Evolutionary conservation across 1,140 invertebrate genomes (phyloP).

Genomic region (Goniozus legneri): DNA sequence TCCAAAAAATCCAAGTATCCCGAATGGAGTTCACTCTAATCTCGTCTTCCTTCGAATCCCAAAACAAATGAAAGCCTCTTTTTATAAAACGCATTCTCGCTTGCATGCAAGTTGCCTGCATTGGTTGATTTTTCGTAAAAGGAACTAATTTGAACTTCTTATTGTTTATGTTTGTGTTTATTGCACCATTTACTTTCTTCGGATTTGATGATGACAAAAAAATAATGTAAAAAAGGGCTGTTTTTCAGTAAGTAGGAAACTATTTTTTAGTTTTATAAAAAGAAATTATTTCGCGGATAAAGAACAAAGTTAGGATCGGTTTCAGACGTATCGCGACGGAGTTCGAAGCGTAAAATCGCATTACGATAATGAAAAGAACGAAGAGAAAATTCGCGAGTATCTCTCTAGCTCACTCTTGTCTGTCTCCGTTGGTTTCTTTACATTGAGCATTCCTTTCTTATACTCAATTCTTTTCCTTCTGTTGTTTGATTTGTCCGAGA

Average conservation of each 20-base stretch:
- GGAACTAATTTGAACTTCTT: conserved; percentile 61
- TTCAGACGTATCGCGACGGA: no score
- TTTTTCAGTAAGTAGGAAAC: conserved; percentile 76
- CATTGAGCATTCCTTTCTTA: no score
- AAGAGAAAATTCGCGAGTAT: no score
- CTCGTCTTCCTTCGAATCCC: background rate
- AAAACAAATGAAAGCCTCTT: conserved; percentile 19
- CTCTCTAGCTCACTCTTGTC: no score
- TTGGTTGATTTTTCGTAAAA: conserved; percentile 50
- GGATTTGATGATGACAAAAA: conserved; percentile 63
- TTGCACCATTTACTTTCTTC: conserved; percentile 73
- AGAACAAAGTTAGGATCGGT: no score
- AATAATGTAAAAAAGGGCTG: conserved; percentile 66
- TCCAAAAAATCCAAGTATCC: no score
- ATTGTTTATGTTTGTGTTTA: conserved; percentile 70
- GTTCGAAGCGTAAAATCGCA: no score
- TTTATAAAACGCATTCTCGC: conserved; percentile 47
- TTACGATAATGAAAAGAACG: no score
- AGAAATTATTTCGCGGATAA: no score
- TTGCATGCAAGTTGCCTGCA: conserved; percentile 52
- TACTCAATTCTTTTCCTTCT: no score
- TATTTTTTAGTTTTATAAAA: conserved; percentile 23
- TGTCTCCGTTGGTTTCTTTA: no score
- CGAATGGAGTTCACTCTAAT: background rate
- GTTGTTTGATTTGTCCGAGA: no score